Conservation (phyloP, 2,797 vertebrate species). For the Pantherophis vulpinus region DNA sequence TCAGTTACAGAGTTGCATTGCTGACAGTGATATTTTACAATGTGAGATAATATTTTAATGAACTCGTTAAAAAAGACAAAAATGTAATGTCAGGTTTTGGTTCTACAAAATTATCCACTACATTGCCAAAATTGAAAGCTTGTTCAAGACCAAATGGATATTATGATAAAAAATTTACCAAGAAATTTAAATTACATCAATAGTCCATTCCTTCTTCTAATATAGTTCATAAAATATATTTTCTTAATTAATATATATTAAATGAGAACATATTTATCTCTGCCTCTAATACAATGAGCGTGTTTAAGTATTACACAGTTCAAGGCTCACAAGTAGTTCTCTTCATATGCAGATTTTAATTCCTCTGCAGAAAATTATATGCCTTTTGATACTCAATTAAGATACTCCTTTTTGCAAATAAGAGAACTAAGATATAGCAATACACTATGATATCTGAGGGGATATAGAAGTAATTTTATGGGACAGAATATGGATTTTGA, state of each 20-base stretch:
- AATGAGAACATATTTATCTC: conserved; percentile 28
- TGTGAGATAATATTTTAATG: conserved; percentile 25
- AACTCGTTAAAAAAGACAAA: conserved; percentile 25
- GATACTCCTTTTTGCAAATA: conserved; percentile 34
- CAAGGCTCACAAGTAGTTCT: background rate
- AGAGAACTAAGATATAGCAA: conserved; percentile 27
- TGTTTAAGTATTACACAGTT: conserved; percentile 8
- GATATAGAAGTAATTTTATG: background rate
- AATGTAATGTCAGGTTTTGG: conserved; percentile 39
- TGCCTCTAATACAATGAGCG: background rate
- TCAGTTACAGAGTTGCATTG: conserved; percentile 56
- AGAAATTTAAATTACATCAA: conserved; percentile 37
- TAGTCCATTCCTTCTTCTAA: conserved; percentile 19
- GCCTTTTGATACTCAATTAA: background rate
- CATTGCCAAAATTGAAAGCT: conserved; percentile 34
- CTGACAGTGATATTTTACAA: conserved; percentile 42
- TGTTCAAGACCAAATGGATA: conserved; percentile 17
- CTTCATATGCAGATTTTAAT: conserved; percentile 36
- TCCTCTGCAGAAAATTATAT: conserved; percentile 19
- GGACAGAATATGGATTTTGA: background rate
- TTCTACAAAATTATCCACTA: conserved; percentile 29
- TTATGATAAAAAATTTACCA: conserved; percentile 41
- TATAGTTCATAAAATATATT: conserved; percentile 22
- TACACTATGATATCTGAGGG: conserved; percentile 29
- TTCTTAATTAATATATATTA: conserved; percentile 5